Evolutionary conservation across 2,797 vertebrate species (phyloP), one percentile per base, ranked within the genome.

Genomic region (Pantherophis vulpinus): DNA sequence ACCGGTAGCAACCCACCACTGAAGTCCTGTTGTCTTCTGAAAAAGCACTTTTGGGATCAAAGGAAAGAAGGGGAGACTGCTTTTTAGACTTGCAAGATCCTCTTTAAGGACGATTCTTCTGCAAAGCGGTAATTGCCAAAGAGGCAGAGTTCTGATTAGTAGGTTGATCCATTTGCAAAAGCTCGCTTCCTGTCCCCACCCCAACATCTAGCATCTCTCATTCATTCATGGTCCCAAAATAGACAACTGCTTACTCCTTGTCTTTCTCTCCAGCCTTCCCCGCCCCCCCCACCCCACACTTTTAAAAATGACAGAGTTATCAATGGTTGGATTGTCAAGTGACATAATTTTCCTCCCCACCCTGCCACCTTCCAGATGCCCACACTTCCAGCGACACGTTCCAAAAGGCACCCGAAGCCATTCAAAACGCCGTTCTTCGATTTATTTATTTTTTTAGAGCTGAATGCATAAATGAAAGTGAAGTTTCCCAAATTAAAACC

Each of bases 401-500:
- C 79, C 79, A 47, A 60, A 86, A 59, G 29, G 27, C 5, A 4
- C 16, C 54, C 87, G 13, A 0, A 2, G 47, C 16, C 13, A 0
- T 1, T 10, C 61, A 47, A 90, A 95, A 95, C 94, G 91, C 16
- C 51, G n/a, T n/a, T 88, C 20, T 60, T 58, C 18, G 23, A 86
- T 95, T 74, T 32, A 18, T 70, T 70, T 16, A 32, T 32, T 32
- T 74, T 32, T 83, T 95, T 47, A 11, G 55, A 96, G 86, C 94
- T 90, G 87, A 91, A 96, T 86, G 47, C 2, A 4, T 94, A 95
- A 96, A 95, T 37, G 94, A 93, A 96, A 97, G 61, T 90, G 95
- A 97, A 96, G 89, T 95, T 93, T 94, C 83, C 94, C 94, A 96
- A 96, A 96, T 87, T 96, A 96, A 95, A 97, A 95, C 95, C n/a